Evolutionary conservation across 2,888 invertebrate genomes (phyloP).

Genomic region (Scaptodrosophila latifasciaeformis): DNA sequence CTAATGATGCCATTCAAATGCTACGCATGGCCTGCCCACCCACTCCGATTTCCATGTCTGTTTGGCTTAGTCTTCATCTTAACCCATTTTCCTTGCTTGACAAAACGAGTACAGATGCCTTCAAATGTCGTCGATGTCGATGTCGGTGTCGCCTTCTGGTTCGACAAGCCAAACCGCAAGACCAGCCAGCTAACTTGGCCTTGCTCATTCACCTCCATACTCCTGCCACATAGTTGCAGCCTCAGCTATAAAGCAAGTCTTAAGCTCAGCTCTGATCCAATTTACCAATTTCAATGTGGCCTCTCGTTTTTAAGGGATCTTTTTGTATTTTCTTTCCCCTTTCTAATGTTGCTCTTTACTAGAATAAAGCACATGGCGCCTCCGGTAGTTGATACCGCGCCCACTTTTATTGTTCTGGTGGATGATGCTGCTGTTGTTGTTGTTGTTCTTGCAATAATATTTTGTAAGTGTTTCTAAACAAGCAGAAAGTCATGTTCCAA

Average conservation of each 20-base stretch:
- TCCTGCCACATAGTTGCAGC: slow-evolving; percentile 1
- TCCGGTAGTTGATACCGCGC: background rate
- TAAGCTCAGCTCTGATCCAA: slow-evolving; percentile 36
- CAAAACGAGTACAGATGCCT: no score
- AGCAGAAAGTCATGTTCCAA: slow-evolving; percentile 70
- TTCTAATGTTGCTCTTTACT: slow-evolving; percentile 5
- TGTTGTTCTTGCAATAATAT: slow-evolving; percentile 54
- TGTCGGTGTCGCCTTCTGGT: slow-evolving; percentile 4
- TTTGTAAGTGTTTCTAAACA: slow-evolving; percentile 63
- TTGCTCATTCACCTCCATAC: background rate
- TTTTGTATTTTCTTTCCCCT: slow-evolving; percentile 8
- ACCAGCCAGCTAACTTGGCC: background rate
- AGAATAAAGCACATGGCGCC: background rate
- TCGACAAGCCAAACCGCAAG: slow-evolving; percentile 27
- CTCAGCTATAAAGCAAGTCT: slow-evolving; percentile 4
- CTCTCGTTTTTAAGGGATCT: slow-evolving; percentile 17
- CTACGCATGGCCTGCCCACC: slow-evolving; percentile 14
- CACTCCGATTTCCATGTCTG: background rate
- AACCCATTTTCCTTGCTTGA: slow-evolving; percentile 22
- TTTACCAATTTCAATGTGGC: slow-evolving; percentile 36
- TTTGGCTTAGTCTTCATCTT: background rate
- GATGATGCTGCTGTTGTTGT: slow-evolving; percentile 35
- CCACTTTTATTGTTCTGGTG: background rate
- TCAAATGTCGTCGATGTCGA: background rate
- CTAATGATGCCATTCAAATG: slow-evolving; percentile 38